phyloP scores from a whole-genome alignment of 92 coral and sea anemone species.

The Diadumene lineata region DNA sequence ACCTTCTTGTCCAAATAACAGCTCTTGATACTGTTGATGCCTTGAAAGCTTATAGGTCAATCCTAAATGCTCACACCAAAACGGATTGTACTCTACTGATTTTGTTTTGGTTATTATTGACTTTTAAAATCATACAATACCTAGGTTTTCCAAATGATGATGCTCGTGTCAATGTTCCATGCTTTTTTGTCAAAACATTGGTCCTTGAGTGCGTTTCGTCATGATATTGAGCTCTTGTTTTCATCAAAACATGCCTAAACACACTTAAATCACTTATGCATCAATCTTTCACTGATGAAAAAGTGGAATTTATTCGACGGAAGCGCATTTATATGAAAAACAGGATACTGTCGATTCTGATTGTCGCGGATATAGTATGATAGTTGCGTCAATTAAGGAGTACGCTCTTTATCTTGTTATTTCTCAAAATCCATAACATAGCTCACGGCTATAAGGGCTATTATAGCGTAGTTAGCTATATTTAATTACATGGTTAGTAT shows the following conservation, averaged over 20 bases:
- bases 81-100: no score
- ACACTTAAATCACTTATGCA: neutral
- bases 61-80: no score
- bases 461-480: neutral
- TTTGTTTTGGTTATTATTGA: no score
- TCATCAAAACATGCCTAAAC: neutral
- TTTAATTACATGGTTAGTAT: neutral
- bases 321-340: neutral
- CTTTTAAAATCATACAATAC: no score
- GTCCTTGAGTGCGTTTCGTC: no score
- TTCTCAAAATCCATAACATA: neutral
- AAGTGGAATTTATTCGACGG: neutral
- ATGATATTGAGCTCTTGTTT: no score
- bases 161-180: no score
- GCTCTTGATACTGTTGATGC: no score
- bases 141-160: no score
- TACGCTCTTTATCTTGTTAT: neutral
- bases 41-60: no score
- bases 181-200: no score
- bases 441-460: neutral
- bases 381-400: neutral
- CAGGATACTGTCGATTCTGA: neutral
- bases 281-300: neutral
- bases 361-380: neutral
- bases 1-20: no score